Base-by-base conservation (phyloP, 2,797 vertebrate species). In the Sebastes itinus region DNA sequence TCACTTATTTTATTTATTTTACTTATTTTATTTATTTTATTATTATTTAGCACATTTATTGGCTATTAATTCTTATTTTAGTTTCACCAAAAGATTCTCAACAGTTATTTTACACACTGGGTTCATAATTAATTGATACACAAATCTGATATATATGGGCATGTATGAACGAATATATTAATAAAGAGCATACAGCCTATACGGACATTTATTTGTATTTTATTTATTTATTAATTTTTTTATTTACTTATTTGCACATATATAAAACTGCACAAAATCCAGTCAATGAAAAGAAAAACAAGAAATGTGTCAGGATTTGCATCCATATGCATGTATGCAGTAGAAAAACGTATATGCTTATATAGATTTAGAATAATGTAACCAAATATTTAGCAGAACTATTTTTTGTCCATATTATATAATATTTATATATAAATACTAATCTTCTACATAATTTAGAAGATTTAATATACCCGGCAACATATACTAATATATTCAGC, bases 321-420 rank as follows among this genome's bases (percentile, higher is more conserved):
- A 38, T 38, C 0, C 35, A 65, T 25, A 9, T 46, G 42, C 0
- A 46, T 6, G 42, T 35, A 8, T 54, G 12, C 1, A 22, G 28
- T 20, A 38, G 7, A 28, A 2, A 70, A 58, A 35, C 1, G 0
- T 35, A 35, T 46, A 46, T 18, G 13, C 38, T 6, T 0, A 46
- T 16, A 18, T 46, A 46, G 1, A 14, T 14, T 42, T 42, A 14
- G 13, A 5, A 46, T 35, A 22, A 35, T 4, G 18, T 13, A 2
- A 8, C 1, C 3, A 14, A 23, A 6, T 9, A 38, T 42, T 4
- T 14, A 46, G 33, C 35, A 59, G 11, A 42, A n/a, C 27, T 18
- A 18, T 35, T 33, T n/a, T 49, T 32, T 22, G 3, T 38, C 16
- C 8, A 56, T 56, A 58, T 38, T 35, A 56, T 27, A 3, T 58